Conservation (phyloP, 2,888 invertebrate species). For the Nudaria mundana region DNA sequence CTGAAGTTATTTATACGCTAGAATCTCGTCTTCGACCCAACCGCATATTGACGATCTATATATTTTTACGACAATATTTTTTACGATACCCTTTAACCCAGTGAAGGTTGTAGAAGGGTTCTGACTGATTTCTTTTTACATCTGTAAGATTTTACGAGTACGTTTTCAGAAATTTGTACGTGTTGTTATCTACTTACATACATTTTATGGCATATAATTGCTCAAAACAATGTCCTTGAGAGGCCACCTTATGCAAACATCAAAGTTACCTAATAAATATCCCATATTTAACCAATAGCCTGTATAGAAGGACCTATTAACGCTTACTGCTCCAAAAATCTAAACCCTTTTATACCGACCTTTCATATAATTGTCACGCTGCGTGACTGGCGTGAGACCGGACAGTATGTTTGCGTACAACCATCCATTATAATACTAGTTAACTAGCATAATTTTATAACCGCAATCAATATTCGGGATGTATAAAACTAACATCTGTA, state of each 20-base stretch:
- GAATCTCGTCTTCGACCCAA: conserved; percentile 10
- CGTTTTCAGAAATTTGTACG: too few species aligned
- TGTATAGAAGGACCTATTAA: too few species aligned
- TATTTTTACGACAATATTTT: conserved; percentile 52
- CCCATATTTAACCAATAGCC: too few species aligned
- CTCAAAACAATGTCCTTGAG: too few species aligned
- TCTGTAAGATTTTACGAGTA: too few species aligned
- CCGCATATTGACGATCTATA: conserved; percentile 21
- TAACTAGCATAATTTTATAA: background rate
- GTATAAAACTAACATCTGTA: background rate
- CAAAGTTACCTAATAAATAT: background rate
- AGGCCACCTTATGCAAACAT: too few species aligned
- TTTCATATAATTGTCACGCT: background rate
- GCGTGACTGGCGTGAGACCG: conserved; percentile 6
- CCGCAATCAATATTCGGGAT: conserved; percentile 3
- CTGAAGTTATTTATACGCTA: too few species aligned
- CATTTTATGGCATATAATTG: too few species aligned
- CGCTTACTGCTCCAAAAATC: background rate
- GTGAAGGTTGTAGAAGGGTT: conserved; percentile 18
- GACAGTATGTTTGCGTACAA: background rate
- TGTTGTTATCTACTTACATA: too few species aligned
- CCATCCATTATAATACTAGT: conserved; percentile 1
- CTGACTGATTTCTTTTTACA: conserved; percentile 35
- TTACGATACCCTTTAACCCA: conserved; percentile 39
- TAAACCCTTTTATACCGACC: conserved; percentile 3